Base-by-base conservation (phyloP, 2,797 vertebrate genomes). In the Ibycter americanus region DNA sequence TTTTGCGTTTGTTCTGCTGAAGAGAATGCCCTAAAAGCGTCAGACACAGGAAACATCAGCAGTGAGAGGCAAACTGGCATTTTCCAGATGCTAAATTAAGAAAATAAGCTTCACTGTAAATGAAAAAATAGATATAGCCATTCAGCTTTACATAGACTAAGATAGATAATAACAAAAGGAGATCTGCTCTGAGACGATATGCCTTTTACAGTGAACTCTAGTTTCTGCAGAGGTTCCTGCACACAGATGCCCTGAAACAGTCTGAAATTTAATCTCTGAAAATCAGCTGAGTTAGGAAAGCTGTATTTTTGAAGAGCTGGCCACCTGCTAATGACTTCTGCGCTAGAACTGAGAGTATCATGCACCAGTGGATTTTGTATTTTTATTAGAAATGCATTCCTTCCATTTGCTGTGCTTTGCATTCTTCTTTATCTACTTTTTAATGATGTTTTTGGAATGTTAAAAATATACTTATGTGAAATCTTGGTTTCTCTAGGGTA, bases 201-300 rank as follows among this genome's bases (percentile, higher is more conserved):
- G 55, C 36, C 32, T 92, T 42, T 65, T 51, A 55, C 21, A 70
- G 42, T n/a, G 63, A 92, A 74, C 72, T 91, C 47, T 29, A 19
- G 12, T 72, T 96, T 93, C 78, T 92, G 90, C 74, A 73, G 86
- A 67, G 59, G 56, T 96, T 96, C 46, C 79, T 92, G 38, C 36
- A 51, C 51, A 87, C 71, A 93, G 67, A 92, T 87, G 72, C 44
- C 52, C 82, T 61, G 74, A 94, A 59, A 63, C 34, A 67, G 71
- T 26, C 56, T 96, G 95, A 96, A 96, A 97, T 72, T 81, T 85
- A 94, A 97, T 97, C 89, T 89, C 84, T 42, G 8, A 83, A 96
- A 96, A 92, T 87, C 87, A 95, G 87, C 96, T 94, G 89, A 95
- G 89, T 93, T 92, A 78, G 89, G 61, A 82, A 91, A 89, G 61